Evolutionary conservation across 2,888 invertebrate species (phyloP), one percentile per base, ranked within the genome.

Genomic region (Hydrotaea diabolus): DNA sequence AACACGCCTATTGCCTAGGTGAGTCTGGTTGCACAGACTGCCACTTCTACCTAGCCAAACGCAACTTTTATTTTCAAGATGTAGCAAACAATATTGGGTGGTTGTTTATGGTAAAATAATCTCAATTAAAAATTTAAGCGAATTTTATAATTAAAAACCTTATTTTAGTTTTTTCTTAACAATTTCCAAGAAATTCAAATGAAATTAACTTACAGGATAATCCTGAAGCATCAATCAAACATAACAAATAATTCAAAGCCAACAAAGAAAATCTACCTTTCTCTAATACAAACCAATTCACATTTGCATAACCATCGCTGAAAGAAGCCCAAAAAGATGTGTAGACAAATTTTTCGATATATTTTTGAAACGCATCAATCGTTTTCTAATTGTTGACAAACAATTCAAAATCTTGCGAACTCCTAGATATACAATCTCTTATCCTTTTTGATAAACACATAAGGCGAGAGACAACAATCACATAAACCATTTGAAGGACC

Each of bases 141-240:
- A n/a, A n/a, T n/a, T n/a, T n/a, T n/a, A n/a, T n/a, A n/a, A n/a
- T n/a, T 4, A 31, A 31, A 31, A 31, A 31, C 7, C 3, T 31
- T 31, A 2, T 4, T 31, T 2, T 4, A 4, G 7, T 31, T 31
- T 31, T 31, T 31, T 31, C 31, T 7, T 31, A 31, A 31, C 2
- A 31, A 31, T 31, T n/a, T n/a, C n/a, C n/a, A n/a, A n/a, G 46
- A 21, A 19, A 49, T n/a, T 11, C 43, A 19, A 66, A 57, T 57
- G 11, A 17, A 55, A 59, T 74, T 39, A 74, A 59, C 26, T 75
- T 31, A n/a, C 31, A 13, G 49, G 31, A 36, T 66, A 55, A 83
- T 77, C 66, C 59, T 55, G 3, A 73, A 17, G 57, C 77, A 36
- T 71, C 79, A 75, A 71, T 83, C 82, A 83, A 43, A 55, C 21